Evolutionary conservation across 2,113 vertebrate genomes (phyloP).

Genomic region (Proteles cristata): DNA sequence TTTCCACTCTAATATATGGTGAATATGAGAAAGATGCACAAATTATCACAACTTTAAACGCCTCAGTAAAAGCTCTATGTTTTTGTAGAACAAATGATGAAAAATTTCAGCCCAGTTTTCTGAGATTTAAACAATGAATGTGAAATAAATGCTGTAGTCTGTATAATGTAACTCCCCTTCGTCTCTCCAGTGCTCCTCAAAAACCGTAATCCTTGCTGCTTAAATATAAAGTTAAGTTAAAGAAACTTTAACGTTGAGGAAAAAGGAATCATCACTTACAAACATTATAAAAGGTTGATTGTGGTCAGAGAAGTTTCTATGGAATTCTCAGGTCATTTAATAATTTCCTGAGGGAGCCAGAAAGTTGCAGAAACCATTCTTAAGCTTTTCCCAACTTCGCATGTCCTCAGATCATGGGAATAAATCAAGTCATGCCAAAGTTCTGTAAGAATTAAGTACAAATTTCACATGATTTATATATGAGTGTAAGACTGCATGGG

Average conservation of each 20-base stretch:
- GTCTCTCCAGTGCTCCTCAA: background rate
- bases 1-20: background rate
- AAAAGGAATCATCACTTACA: background rate
- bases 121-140: background rate
- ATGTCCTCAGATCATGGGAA: background rate
- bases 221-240: background rate
- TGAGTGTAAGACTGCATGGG: background rate
- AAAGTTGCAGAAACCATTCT: conserved; percentile 1
- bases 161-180: background rate
- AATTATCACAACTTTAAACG: background rate
- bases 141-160: background rate
- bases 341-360: background rate
- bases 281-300: background rate
- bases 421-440: background rate
- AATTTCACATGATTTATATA: background rate
- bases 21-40: background rate
- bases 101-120: background rate
- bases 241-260: background rate
- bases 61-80: background rate
- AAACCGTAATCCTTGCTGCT: background rate
- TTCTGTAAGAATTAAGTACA: background rate
- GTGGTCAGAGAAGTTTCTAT: background rate
- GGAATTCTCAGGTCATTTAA: background rate
- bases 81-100: background rate
- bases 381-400: background rate